phyloP scores from a whole-genome alignment of 2,113 vertebrate genomes.

The Melospiza georgiana region DNA sequence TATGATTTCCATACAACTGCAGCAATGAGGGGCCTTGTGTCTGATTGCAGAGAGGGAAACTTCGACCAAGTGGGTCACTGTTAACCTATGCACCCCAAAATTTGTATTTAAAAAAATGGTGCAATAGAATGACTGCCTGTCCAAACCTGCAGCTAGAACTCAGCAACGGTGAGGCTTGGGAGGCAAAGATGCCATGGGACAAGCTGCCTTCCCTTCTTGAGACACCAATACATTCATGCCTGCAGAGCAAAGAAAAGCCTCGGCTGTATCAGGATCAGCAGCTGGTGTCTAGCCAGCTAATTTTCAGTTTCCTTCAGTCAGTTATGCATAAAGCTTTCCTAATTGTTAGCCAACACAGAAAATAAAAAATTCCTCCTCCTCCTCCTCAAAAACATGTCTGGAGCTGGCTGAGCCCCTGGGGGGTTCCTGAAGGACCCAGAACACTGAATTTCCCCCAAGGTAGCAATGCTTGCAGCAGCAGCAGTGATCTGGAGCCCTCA shows the following conservation, averaged over 20 bases:
- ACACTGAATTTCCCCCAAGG: neutral
- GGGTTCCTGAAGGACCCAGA: neutral
- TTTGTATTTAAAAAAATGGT: accelerated
- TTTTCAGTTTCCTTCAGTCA: neutral
- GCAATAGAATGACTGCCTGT: neutral
- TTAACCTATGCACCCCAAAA: neutral
- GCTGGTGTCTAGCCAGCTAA: neutral
- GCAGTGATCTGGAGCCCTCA: neutral
- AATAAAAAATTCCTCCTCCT: neutral
- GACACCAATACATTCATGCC: neutral
- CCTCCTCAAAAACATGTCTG: neutral
- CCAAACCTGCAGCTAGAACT: neutral
- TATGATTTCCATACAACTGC: neutral
- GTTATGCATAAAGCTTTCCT: neutral
- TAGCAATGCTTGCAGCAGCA: neutral
- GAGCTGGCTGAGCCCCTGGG: neutral
- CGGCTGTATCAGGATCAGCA: neutral
- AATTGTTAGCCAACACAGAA: neutral
- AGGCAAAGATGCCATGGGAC: neutral
- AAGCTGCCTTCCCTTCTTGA: neutral
- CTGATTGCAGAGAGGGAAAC: neutral
- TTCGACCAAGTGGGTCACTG: neutral
- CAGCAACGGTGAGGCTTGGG: neutral
- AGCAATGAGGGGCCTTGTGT: neutral
- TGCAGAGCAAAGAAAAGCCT: neutral